Base-by-base conservation (phyloP, 2,888 invertebrate genomes). In the Nymphalis c-album region DNA sequence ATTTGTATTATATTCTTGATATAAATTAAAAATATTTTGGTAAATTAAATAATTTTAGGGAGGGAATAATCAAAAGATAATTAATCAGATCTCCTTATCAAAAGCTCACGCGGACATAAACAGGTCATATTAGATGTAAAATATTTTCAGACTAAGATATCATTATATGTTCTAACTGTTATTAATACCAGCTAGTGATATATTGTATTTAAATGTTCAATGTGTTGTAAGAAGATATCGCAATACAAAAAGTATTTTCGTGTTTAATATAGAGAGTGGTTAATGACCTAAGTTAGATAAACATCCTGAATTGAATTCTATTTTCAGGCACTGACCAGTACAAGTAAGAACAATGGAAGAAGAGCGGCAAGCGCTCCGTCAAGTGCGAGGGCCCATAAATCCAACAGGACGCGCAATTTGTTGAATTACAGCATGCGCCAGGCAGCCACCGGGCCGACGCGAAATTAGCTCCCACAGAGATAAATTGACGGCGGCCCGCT, bases 351-450 rank as follows among this genome's bases (percentile, higher is more conserved):
- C 89, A 91, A 90, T 88, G 85, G 87, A 85, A 86, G 87, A 87
- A 88, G 75, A 72, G 73, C 69, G 87, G 87, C 85, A 80, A 79
- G 78, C 87, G 86, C 90, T 90, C 85, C 90, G 91, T 92, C 91
- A 92, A 90, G 87, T 85, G 86, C 84, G 88, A 85, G 85, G 79
- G 85, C 74, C 85, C 85, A 91, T 92, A 92, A 92, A 92, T 92
- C 86, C 82, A 76, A 79, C 78, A 84, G 88, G 91, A 91, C 90
- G 89, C 89, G 92, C 91, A 92, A 92, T 92, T 92, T 91, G 91
- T 90, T 92, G 92, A 92, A 91, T 92, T 92, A 92, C 92, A 90
- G 86, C 91, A 91, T 91, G 90, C 91, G 90, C 91, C 89, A 87
- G 82, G 85, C 89, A 87, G 88, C 91, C 91, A 89, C 91, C 91